phyloP scores from a whole-genome alignment of 2,888 invertebrate species.

The Pristionchus mayeri region DNA sequence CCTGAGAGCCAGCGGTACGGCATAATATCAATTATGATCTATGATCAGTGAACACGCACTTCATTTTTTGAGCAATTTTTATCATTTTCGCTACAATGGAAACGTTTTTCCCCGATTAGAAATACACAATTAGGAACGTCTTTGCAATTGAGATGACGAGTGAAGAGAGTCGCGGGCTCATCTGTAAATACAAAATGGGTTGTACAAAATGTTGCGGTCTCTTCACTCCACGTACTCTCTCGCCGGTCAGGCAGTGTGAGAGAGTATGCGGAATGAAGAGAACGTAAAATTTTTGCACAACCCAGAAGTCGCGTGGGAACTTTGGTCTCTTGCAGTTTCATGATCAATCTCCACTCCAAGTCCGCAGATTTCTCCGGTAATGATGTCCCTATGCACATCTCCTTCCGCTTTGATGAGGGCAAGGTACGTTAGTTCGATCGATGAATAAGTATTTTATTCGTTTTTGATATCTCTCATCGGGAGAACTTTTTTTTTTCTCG shows the following conservation, averaged over 20 bases:
- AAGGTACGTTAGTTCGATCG: too few relatives aligned
- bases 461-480: too few relatives aligned
- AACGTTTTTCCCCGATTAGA: neutral
- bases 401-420: conserved; percentile 75
- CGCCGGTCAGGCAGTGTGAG: too few relatives aligned
- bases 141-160: neutral
- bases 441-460: too few relatives aligned
- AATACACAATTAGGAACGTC: neutral
- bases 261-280: too few relatives aligned
- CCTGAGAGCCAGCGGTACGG: conserved; percentile 68
- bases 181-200: conserved; percentile 1
- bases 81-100: neutral
- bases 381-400: conserved; percentile 74
- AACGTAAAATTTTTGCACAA: too few relatives aligned
- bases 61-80: neutral
- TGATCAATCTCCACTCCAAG: conserved; percentile 73
- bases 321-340: conserved; percentile 63
- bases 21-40: too few relatives aligned
- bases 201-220: too few relatives aligned
- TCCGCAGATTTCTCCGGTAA: conserved; percentile 75
- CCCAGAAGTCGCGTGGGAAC: neutral
- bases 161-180: neutral
- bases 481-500: neutral
- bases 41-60: neutral
- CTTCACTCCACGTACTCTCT: too few relatives aligned